Conservation (phyloP, 2,113 vertebrate genomes). For the Chlorodrepanis virens region DNA sequence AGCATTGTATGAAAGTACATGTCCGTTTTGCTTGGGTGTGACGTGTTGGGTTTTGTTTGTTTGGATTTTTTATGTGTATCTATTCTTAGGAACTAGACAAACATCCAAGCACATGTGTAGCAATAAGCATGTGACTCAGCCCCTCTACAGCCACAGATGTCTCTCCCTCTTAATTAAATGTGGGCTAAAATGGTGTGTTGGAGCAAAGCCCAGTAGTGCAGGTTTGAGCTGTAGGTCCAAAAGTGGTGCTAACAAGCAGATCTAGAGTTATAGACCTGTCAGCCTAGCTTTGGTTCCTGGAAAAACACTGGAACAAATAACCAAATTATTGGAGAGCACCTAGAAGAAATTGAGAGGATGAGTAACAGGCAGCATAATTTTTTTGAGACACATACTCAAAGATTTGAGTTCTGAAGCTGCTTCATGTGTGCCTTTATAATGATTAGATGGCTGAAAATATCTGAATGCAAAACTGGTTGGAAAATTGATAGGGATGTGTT, state of each 20-base stretch:
- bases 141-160: background rate
- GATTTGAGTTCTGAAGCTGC: background rate
- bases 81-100: background rate
- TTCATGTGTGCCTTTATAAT: background rate
- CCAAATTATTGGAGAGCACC: background rate
- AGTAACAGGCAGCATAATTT: background rate
- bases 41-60: background rate
- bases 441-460: background rate
- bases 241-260: background rate
- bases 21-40: background rate
- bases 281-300: background rate
- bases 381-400: background rate
- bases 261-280: background rate
- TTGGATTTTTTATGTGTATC: background rate
- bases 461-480: background rate
- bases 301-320: background rate
- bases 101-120: background rate
- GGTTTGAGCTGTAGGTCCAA: background rate
- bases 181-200: conserved; percentile 9
- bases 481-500: background rate
- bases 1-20: background rate
- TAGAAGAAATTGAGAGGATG: background rate
- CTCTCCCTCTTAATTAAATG: background rate
- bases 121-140: background rate
- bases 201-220: conserved; percentile 6